Base-by-base conservation (phyloP, 2,113 vertebrate genomes). In the Butorides virescens region DNA sequence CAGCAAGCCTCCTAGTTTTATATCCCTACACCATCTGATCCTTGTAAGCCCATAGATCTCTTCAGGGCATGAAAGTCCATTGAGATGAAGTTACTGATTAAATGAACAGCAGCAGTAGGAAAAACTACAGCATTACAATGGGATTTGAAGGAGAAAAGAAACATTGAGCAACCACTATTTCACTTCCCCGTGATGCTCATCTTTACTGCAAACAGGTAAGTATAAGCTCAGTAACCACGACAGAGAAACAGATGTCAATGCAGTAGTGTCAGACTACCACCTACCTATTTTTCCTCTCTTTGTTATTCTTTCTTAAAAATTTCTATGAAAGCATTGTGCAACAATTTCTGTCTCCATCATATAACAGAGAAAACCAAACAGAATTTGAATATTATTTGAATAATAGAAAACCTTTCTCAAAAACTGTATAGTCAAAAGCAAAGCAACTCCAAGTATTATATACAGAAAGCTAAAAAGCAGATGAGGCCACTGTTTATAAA, bases 81-180 rank as follows among this genome's bases (percentile, higher is more conserved):
- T 73, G 85, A 84, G 88, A 95, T 92, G 52, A 90, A 93, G 82
- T 58, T 70, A 63, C 75, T 86, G 93, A 95, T 94, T 90, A 92
- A 88, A 93, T 39, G 72, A 93, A 77, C n/a, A 84, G 16, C 47
- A 86, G 26, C 52, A 90, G 46, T 1, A 93, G 46, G 82, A 59
- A 88, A 83, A 95, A 82, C 34, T 77, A 20, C 61, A 62, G n/a
- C 0, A 0, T 70, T 93, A 68, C 46, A 90, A 86, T n/a, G 32
- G 47, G 67, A 80, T 86, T 95, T 80, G 50, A 93, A 90, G 73
- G 14, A 91, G 61, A 82, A 88, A 67, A 56, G 58, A 68, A 88
- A 53, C 26, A 17, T 25, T 83, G 58, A 77, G 13, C 37, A 96
- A 79, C 90, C 86, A 76, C 14, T 49, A 6, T 46, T 95, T 55